Base-by-base conservation (phyloP, 2,113 vertebrate species). In the Willisornis vidua region DNA sequence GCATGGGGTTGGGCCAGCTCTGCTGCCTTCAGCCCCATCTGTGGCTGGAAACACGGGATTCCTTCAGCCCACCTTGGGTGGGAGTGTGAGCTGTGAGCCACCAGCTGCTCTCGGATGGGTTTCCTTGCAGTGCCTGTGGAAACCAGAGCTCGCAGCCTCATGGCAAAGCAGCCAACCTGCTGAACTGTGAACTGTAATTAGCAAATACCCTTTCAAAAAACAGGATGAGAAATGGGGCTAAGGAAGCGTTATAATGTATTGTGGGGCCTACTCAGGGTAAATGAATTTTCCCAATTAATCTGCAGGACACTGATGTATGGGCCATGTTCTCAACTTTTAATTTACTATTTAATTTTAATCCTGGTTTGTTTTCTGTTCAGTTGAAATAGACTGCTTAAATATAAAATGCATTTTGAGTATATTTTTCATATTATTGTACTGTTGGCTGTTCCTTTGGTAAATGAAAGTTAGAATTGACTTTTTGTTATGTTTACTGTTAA, bases 11-110 rank as follows among this genome's bases (percentile, higher is more conserved):
- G 45, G 71, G 57, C 16, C 33, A 51, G 15, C 23, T 12, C 14
- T 41, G 22, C 26, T 66, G 41, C 67, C 63, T 37, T 75, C 35
- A 51, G 18, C 45, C 7, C 20, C 2, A 0, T 4, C 5, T 6
- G 4, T 29, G 62, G 3, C 31, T 7, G 5, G 33, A 59, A 59
- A 3, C 9, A 2, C 0, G 0, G 22, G 22, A 8, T 74, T 66
- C 29, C 59, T 78, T 7, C 62, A 17, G 1, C 52, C 14, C 0
- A 0, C 31, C 29, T 14, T 1, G 57, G 9, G 39, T 24, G 46
- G 43, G 16, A 87, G 12, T 0, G 0, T 0, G 1, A 33, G 9
- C 65, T 0, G 0, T 0, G 1, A 33, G 9, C 61, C 55, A 15
- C 33, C 15, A 20, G 29, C 12, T 35, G 7, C 23, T 65, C 0